phyloP scores from a whole-genome alignment of 2,797 vertebrate genomes.

The Cuculus canorus region DNA sequence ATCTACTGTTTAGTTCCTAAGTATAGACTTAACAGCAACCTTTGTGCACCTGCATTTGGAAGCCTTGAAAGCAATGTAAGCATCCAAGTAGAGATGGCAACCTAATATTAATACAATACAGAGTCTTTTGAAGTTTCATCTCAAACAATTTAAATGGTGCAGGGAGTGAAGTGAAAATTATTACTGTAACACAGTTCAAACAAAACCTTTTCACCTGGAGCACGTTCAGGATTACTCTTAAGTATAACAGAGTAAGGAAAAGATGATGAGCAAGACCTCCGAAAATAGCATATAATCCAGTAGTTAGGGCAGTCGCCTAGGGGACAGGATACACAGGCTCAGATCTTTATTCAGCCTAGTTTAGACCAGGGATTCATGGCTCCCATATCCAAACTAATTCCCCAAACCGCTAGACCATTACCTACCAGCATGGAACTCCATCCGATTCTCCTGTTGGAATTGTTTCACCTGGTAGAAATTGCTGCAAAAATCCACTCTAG shows the following conservation, averaged over 20 bases:
- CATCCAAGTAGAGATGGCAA: background rate
- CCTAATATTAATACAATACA: background rate
- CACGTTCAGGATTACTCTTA: background rate
- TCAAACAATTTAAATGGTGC: background rate
- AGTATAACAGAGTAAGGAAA: background rate
- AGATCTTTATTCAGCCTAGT: background rate
- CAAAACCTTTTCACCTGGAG: slow-evolving; percentile 38
- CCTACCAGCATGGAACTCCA: background rate
- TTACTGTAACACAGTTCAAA: slow-evolving; percentile 1
- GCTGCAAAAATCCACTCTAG: background rate
- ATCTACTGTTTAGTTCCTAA: background rate
- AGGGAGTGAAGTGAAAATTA: slow-evolving; percentile 30
- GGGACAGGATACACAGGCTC: background rate
- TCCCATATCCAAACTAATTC: background rate
- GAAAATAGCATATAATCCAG: background rate
- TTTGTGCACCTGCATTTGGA: background rate
- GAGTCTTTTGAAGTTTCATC: slow-evolving; percentile 5
- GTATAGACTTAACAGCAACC: background rate
- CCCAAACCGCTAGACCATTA: background rate
- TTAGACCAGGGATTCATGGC: background rate
- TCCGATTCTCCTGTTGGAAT: background rate
- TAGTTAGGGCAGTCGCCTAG: background rate
- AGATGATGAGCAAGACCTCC: background rate
- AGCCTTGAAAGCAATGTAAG: background rate
- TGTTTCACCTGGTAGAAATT: background rate